Percentiles rank a stretch among this genome's conserved stretches.
Conservation (phyloP, 2,797 vertebrate genomes). For the Melopsittacus undulatus region DNA sequence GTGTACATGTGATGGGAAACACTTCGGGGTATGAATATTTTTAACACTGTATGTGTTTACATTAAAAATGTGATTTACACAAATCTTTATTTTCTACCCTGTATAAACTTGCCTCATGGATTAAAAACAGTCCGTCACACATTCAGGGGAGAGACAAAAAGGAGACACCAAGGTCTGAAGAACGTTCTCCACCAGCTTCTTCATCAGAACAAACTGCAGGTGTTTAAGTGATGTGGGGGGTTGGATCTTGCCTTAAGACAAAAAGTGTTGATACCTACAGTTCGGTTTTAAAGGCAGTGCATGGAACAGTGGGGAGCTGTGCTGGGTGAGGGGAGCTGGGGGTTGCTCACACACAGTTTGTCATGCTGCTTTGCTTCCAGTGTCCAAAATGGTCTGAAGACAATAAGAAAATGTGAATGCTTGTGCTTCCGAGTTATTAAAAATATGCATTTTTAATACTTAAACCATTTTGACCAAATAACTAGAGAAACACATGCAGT, state of each 20-base stretch:
- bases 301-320: not conserved
- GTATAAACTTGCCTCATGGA: not conserved
- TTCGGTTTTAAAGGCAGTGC: not conserved
- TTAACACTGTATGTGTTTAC: constrained; percentile 22
- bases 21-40: constrained; percentile 16
- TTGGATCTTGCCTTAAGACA: not conserved
- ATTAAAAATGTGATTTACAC: constrained; percentile 29
- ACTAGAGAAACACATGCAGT: not conserved
- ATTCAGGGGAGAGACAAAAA: not conserved
- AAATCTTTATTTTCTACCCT: not conserved
- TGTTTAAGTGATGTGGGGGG: not conserved
- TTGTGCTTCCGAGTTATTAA: not conserved
- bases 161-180: not conserved
- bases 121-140: not conserved
- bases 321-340: not conserved
- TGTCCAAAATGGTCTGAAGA: not conserved
- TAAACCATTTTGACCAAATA: not conserved
- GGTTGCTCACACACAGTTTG: not conserved
- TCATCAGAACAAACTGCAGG: not conserved
- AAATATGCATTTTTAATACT: not conserved
- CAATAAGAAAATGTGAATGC: not conserved
- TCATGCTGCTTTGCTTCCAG: not conserved
- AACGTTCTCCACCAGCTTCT: not conserved
- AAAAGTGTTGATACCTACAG: not conserved
- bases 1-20: not conserved